Percentiles rank a stretch among this genome's conserved stretches.
Evolutionary conservation across 2,888 invertebrate species (phyloP).

Genomic region (Agonopterix arenella): DNA sequence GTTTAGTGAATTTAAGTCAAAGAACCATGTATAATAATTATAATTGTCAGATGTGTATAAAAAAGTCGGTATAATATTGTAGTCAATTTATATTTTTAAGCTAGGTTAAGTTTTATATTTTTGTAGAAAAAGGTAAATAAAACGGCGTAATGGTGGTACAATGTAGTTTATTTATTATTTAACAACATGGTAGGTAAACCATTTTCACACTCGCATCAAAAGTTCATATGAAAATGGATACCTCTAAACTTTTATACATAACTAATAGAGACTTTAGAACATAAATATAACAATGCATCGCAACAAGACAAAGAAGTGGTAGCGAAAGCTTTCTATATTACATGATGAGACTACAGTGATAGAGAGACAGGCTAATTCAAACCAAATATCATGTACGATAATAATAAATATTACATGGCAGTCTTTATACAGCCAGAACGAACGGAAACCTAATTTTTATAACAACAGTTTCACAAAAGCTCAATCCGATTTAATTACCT

Average conservation of each 20-base stretch:
- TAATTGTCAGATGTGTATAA: no score
- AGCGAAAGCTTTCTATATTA: slow-evolving; percentile 46
- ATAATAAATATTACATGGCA: slow-evolving; percentile 22
- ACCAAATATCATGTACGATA: slow-evolving; percentile 17
- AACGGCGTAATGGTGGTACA: slow-evolving; percentile 78
- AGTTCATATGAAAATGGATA: slow-evolving; percentile 69
- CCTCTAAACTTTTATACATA: slow-evolving; percentile 73
- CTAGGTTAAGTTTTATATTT: no score
- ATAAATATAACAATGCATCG: slow-evolving; percentile 61
- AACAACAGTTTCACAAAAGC: slow-evolving; percentile 70
- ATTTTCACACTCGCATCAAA: slow-evolving; percentile 60
- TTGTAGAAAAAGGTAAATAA: slow-evolving; percentile 32
- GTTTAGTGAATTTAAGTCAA: no score
- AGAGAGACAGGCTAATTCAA: slow-evolving; percentile 5
- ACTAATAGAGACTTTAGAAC: slow-evolving; percentile 66
- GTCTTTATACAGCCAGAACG: slow-evolving; percentile 34
- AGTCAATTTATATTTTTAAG: no score
- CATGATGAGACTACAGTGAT: slow-evolving; percentile 40
- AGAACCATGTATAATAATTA: no score
- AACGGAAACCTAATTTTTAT: slow-evolving; percentile 38
- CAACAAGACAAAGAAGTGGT: slow-evolving; percentile 38
- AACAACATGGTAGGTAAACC: slow-evolving; percentile 78
- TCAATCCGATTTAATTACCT: slow-evolving; percentile 70
- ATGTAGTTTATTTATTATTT: slow-evolving; percentile 81
- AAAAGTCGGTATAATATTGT: no score